Percentiles rank a stretch among this genome's conserved stretches.
Evolutionary conservation across 1,140 invertebrate species (phyloP).

Genomic region (Drosophila gunungcola): DNA sequence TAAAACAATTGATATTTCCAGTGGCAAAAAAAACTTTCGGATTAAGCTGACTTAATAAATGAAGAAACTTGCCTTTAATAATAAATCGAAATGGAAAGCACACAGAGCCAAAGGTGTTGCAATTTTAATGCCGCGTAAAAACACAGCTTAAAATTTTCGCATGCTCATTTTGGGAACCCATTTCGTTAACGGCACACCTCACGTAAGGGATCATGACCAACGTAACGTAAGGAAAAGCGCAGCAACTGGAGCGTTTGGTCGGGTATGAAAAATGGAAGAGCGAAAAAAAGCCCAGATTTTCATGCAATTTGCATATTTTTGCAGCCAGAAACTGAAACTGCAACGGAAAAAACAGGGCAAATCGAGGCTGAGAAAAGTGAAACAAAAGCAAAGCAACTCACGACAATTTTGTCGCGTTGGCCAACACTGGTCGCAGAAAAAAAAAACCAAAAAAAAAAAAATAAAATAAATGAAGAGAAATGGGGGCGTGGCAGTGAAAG

Average conservation of each 20-base stretch:
- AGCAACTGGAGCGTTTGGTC: too few species aligned
- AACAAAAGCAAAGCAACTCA: conserved; percentile 33
- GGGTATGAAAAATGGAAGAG: conserved; percentile 16
- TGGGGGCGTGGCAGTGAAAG: background rate
- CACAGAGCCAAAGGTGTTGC: background rate
- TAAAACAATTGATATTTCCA: too few species aligned
- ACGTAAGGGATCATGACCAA: conserved; percentile 19
- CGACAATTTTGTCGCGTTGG: conserved; percentile 55
- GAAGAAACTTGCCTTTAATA: background rate
- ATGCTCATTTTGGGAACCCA: conserved; percentile 3
- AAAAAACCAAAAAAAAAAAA: background rate
- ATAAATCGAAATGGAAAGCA: background rate
- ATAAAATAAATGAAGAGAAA: background rate
- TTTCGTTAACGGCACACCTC: conserved; percentile 3
- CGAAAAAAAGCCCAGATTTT: conserved; percentile 57
- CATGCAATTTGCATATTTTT: conserved; percentile 77
- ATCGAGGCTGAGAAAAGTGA: conserved; percentile 23
- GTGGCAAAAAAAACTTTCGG: too few species aligned
- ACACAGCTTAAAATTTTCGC: conserved; percentile 4
- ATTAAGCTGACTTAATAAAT: background rate
- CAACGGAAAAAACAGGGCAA: conserved; percentile 10
- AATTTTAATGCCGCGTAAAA: conserved; percentile 1
- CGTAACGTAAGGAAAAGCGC: background rate
- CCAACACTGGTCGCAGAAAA: conserved; percentile 45
- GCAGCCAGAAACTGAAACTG: conserved; percentile 8